Evolutionary conservation across 1,140 invertebrate genomes (phyloP), one percentile per base, ranked within the genome.

Genomic region (Leptinotarsa texana): DNA sequence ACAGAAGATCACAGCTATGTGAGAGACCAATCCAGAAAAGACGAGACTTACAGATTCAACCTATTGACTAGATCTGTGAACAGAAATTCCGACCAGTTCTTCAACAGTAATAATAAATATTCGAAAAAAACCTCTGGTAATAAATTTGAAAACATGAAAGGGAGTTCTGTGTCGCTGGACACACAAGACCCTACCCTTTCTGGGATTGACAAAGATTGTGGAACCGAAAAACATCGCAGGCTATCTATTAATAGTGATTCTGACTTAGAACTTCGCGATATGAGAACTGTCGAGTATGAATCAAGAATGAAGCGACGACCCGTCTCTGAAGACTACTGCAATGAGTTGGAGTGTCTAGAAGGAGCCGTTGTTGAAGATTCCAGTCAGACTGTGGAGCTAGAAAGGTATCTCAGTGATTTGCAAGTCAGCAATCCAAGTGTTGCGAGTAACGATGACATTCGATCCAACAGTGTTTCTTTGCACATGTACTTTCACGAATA

Each of bases 261-360:
- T 15, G 80, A 80, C 62, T 74, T 79, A 48, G 80, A 82, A 75
- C 68, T 80, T 51, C 48, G 76, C 47, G 65, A 74, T 17, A 69
- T 68, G 22, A 73, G 73, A 63, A 75, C 33, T n/a, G 63, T 62
- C 2, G 89, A 91, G 74, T 86, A 91, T 61, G 90, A 91, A 82
- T 87, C 89, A n/a, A 88, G 90, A 76, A 80, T 91, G 13, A 93
- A 93, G 77, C 86, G 92, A 62, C 86, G 92, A 76, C 93, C 93
- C 0, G 87, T 94, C 0, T 93, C 92, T 15, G 92, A 92, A 78
- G 89, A 91, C 78, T 85, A 88, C 80, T 89, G 89, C 74, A 86
- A 85, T 76, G 90, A 92, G 79, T 86, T 92, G n/a, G 89, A 90
- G 75, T 89, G 89, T 4, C 82, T 90, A 13, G 88, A 89, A 69